These are phyloP conservation scores for Asarcornis scutulata DNA, from an alignment of 2,113 vertebrate genomes.

Conservation along the genomic window DNA sequence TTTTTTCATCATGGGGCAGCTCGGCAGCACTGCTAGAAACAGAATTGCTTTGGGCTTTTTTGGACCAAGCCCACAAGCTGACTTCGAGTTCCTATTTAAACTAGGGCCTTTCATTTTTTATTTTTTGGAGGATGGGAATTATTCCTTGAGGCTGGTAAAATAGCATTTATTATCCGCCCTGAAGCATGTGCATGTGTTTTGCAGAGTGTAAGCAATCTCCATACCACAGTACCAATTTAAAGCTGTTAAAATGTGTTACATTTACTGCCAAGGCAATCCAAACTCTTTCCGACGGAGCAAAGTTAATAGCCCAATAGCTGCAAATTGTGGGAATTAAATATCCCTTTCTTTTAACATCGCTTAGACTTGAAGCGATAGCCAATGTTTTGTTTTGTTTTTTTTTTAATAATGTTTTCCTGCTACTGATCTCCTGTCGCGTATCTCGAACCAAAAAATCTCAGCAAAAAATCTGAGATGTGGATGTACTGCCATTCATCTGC, in stretches of 20 bases:
- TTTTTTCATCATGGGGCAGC: neutral
- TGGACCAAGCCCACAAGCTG: neutral
- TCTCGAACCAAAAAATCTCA: neutral
- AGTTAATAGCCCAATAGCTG: neutral
- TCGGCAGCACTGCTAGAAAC: neutral
- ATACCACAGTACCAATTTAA: neutral
- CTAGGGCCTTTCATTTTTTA: too few species aligned
- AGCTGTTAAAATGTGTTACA: neutral
- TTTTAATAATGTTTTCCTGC: neutral
- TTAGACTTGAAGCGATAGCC: neutral
- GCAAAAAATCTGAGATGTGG: neutral
- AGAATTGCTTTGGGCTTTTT: neutral
- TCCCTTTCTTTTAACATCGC: neutral
- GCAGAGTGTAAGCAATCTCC: neutral
- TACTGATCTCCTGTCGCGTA: neutral
- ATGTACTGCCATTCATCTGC: neutral
- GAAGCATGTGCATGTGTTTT: neutral
- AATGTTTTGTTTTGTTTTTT: too few species aligned
- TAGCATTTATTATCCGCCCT: neutral
- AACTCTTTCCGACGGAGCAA: neutral
- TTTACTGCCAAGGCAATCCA: neutral
- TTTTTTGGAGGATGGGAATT: neutral
- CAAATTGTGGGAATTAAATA: neutral
- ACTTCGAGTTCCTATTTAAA: neutral
- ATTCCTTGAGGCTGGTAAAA: neutral